A percentile compares a stretch with the other conserved stretches of the same genome.
These are phyloP conservation scores for Pachypeltis micranthus DNA, from an alignment of 1,140 invertebrate genomes.

Conservation along the genomic window DNA sequence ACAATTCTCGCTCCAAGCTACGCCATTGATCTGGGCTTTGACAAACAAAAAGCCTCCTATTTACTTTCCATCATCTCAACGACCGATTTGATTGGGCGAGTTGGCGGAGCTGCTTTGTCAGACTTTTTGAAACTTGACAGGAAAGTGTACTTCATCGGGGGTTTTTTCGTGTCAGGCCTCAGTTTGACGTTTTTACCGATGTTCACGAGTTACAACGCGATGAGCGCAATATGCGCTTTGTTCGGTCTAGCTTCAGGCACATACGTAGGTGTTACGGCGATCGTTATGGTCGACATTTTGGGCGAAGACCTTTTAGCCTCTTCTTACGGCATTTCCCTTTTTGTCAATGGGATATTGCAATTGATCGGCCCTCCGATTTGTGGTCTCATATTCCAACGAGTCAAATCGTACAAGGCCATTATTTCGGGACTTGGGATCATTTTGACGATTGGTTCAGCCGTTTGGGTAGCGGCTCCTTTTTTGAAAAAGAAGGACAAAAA, in stretches of 20 bases:
- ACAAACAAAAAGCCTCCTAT: constrained; percentile 52
- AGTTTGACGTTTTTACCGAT: constrained; percentile 55
- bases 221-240: constrained; percentile 55
- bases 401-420: constrained; percentile 52
- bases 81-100: constrained; percentile 63
- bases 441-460: constrained; percentile 52
- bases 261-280: constrained; percentile 72
- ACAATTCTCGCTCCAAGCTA: constrained; percentile 66
- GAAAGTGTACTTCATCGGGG: constrained; percentile 66
- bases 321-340: constrained; percentile 71
- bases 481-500: constrained; percentile 36
- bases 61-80: constrained; percentile 65
- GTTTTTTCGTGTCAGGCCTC: constrained; percentile 60
- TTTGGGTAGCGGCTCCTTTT: constrained; percentile 63
- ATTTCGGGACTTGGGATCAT: constrained; percentile 58
- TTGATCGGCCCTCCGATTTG: constrained; percentile 66
- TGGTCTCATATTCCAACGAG: constrained; percentile 50
- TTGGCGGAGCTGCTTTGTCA: constrained; percentile 68
- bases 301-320: constrained; percentile 69
- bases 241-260: constrained; percentile 72
- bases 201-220: constrained; percentile 35
- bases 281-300: constrained; percentile 74
- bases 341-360: constrained; percentile 69
- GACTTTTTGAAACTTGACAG: constrained; percentile 60
- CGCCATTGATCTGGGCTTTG: constrained; percentile 51